These are phyloP conservation scores for Labia minor DNA, from an alignment of 2,888 invertebrate genomes.

Conservation along the genomic window DNA sequence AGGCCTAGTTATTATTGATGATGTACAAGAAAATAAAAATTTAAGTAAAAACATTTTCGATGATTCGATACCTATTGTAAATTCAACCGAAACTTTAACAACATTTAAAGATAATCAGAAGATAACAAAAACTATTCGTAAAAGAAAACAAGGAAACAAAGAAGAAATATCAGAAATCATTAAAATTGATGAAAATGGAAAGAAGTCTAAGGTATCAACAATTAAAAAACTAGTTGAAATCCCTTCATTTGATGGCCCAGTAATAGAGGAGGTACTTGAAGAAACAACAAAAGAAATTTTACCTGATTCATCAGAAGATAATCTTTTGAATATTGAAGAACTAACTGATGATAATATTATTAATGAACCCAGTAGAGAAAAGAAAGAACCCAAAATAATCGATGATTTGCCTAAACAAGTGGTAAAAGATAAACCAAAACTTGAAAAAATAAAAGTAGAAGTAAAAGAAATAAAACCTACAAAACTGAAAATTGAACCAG, in stretches of 20 bases:
- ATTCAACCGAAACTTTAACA: not conserved
- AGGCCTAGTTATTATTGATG: constrained; percentile 16
- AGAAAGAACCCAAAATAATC: constrained; percentile 22
- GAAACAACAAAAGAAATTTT: constrained; percentile 29
- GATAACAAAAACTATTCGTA: constrained; percentile 19
- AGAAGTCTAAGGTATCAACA: constrained; percentile 17
- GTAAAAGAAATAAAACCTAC: constrained; percentile 28
- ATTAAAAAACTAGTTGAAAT: constrained; percentile 17
- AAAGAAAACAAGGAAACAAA: constrained; percentile 24
- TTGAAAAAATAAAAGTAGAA: too few relatives aligned
- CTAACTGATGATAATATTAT: not conserved
- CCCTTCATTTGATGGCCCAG: constrained; percentile 24
- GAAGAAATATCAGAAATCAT: constrained; percentile 23
- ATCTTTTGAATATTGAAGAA: constrained; percentile 1
- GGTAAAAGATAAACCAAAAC: constrained; percentile 31
- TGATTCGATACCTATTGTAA: not conserved
- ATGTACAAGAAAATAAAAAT: too few relatives aligned
- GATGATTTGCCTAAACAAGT: constrained; percentile 24
- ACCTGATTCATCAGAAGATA: constrained; percentile 24
- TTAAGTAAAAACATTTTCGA: not conserved
- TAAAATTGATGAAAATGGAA: constrained; percentile 17
- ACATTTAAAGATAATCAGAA: constrained; percentile 16
- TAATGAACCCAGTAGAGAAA: constrained; percentile 9
- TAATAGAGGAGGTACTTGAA: constrained; percentile 39
- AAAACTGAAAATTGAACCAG: constrained; percentile 42